Base-by-base conservation (phyloP, 2,888 invertebrate species). In the Globia sparganii region DNA sequence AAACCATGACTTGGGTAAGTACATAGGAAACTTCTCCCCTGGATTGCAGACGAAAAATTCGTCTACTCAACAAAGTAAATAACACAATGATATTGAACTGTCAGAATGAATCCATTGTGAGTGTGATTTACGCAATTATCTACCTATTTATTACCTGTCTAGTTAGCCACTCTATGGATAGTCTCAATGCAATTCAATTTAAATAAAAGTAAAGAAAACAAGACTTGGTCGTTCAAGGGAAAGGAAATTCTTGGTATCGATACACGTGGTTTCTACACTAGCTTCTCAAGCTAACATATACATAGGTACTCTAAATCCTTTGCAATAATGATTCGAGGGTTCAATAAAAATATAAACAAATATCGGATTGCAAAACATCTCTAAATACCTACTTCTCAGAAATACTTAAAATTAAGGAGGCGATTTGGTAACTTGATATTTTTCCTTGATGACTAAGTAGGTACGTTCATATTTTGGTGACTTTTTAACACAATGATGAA, bases 221-320 rank as follows among this genome's bases (percentile, higher is more conserved):
- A 37, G 43, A 46, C 28, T 37, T 37, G 4, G 6, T 31, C 31
- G 46, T 21, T 40, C 49, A n/a, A 46, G 31, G 9, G 28, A 34
- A 58, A 43, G 31, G 53, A 37, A 40, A 61, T 61, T 53, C 13
- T 58, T 71, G 21, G 15, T 46, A 15, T n/a, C n/a, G 13, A 58
- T 18, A 79, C 31, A 77, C 49, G 58, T 70, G 72, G 59, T 13
- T 59, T 46, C 11, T 49, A 61, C 65, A 64, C 28, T 43, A 53
- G 77, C 53, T 43, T 21, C 15, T 53, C 21, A 65, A 18, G 58
- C 3, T 18, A 58, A 18, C 28, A 58, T 28, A 21, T 21, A 49
- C 4, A 28, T 25, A 31, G 15, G 28, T 31, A 28, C 31, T 43
- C n/a, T 25, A 21, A 56, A 72, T 8, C 6, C 11, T 61, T 61